These are phyloP conservation scores for Noctilio leporinus DNA, from an alignment of 2,113 vertebrate genomes.

Conservation along the genomic window DNA sequence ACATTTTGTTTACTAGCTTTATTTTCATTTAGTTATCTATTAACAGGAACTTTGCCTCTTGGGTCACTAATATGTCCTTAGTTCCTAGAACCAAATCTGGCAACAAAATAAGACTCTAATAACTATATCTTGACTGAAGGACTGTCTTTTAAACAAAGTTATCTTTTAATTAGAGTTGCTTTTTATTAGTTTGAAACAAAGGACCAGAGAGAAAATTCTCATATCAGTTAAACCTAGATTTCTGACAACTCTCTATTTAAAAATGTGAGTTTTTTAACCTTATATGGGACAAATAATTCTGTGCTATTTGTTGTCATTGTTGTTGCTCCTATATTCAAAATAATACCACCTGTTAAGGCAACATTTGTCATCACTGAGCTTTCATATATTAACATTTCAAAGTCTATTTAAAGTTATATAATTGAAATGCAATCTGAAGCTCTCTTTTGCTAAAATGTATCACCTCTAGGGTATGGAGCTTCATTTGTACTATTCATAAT, in stretches of 20 bases:
- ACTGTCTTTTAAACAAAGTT: background rate
- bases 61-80: background rate
- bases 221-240: background rate
- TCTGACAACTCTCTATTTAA: background rate
- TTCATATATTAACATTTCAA: constrained; percentile 36
- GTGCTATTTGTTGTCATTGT: background rate
- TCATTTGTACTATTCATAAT: background rate
- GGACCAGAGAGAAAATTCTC: background rate
- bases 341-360: background rate
- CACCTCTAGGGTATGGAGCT: background rate
- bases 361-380: background rate
- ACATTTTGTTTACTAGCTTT: background rate
- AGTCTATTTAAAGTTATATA: background rate
- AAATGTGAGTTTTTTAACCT: background rate
- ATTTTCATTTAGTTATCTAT: background rate
- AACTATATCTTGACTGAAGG: background rate
- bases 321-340: background rate
- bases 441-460: background rate
- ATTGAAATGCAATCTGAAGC: constrained; percentile 7
- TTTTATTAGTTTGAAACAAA: constrained; percentile 25
- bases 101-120: background rate
- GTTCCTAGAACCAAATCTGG: background rate
- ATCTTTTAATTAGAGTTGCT: background rate
- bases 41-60: background rate
- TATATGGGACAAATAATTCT: background rate